These are phyloP conservation scores for Hippoglossus hippoglossus DNA, from an alignment of 2,797 vertebrate species.

Conservation along the genomic window DNA sequence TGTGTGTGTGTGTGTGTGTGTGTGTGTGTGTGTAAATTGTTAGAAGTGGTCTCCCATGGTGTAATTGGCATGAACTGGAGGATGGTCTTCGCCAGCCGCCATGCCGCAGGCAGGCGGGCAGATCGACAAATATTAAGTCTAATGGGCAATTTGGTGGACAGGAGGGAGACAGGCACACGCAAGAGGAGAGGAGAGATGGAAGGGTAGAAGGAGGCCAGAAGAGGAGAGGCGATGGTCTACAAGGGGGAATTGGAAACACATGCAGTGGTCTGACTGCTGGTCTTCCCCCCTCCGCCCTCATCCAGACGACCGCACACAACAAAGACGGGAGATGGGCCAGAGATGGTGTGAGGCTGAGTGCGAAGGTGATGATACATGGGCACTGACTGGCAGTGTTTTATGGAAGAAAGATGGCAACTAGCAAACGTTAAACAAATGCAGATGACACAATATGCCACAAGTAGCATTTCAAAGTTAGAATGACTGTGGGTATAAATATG, in stretches of 20 bases:
- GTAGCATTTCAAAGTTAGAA: slow-evolving; percentile 4
- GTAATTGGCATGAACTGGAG: slow-evolving; percentile 51
- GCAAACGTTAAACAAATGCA: slow-evolving; percentile 58
- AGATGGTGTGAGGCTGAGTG: slow-evolving; percentile 71
- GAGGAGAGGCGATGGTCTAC: slow-evolving; percentile 61
- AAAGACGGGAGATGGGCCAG: slow-evolving; percentile 72
- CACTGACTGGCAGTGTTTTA: slow-evolving; percentile 55
- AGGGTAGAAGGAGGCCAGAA: slow-evolving; percentile 46
- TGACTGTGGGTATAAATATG: background rate
- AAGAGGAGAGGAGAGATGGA: slow-evolving; percentile 2
- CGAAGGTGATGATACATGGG: slow-evolving; percentile 72
- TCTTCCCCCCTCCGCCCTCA: slow-evolving; percentile 60
- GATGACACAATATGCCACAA: slow-evolving; percentile 30
- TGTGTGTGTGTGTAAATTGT: slow-evolving; percentile 44
- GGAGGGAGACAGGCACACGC: slow-evolving; percentile 5
- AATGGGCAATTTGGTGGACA: slow-evolving; percentile 72
- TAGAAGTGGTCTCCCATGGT: slow-evolving; percentile 66
- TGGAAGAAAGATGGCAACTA: slow-evolving; percentile 47
- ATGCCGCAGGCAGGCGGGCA: slow-evolving; percentile 54
- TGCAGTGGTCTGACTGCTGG: slow-evolving; percentile 76
- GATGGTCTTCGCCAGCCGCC: slow-evolving; percentile 64
- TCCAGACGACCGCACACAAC: slow-evolving; percentile 76
- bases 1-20: background rate
- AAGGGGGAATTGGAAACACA: slow-evolving; percentile 77
- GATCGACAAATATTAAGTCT: slow-evolving; percentile 69